Evolutionary conservation across 2,888 invertebrate genomes (phyloP).

Genomic region (Watsonalla binaria): DNA sequence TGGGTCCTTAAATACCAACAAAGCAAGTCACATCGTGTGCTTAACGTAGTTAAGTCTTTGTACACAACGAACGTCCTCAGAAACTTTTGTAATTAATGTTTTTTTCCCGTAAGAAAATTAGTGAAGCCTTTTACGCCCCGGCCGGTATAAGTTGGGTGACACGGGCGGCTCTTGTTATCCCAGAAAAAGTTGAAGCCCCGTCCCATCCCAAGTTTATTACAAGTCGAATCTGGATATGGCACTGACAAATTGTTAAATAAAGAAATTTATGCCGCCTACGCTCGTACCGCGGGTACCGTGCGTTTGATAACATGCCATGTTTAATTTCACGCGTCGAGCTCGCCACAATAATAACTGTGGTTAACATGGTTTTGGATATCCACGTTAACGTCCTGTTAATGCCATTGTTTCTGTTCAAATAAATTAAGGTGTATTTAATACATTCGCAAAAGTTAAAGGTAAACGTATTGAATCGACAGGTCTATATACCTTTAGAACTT

Average conservation of each 20-base stretch:
- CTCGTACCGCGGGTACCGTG: background rate
- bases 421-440: slow-evolving; percentile 17
- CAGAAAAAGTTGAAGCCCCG: slow-evolving; percentile 23
- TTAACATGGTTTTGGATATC: slow-evolving; percentile 34
- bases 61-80: slow-evolving; percentile 18
- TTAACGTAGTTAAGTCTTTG: slow-evolving; percentile 10
- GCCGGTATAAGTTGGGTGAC: slow-evolving; percentile 27
- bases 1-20: background rate
- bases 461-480: no score
- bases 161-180: slow-evolving; percentile 28
- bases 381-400: slow-evolving; percentile 27
- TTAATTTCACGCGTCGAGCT: slow-evolving; percentile 26
- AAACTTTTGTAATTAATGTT: slow-evolving; percentile 47
- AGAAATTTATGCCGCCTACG: slow-evolving; percentile 2
- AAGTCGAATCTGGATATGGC: slow-evolving; percentile 26
- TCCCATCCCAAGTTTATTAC: slow-evolving; percentile 27
- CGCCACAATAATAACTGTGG: slow-evolving; percentile 39
- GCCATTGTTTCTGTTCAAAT: slow-evolving; percentile 27
- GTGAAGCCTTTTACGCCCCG: slow-evolving; percentile 30
- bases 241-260: slow-evolving; percentile 29
- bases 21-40: background rate
- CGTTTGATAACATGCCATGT: slow-evolving; percentile 21
- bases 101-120: slow-evolving; percentile 37
- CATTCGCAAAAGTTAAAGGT: slow-evolving; percentile 4
- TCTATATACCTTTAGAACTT: no score